These are phyloP conservation scores for Sipha maydis DNA, from an alignment of 2,888 invertebrate genomes.

Conservation along the genomic window DNA sequence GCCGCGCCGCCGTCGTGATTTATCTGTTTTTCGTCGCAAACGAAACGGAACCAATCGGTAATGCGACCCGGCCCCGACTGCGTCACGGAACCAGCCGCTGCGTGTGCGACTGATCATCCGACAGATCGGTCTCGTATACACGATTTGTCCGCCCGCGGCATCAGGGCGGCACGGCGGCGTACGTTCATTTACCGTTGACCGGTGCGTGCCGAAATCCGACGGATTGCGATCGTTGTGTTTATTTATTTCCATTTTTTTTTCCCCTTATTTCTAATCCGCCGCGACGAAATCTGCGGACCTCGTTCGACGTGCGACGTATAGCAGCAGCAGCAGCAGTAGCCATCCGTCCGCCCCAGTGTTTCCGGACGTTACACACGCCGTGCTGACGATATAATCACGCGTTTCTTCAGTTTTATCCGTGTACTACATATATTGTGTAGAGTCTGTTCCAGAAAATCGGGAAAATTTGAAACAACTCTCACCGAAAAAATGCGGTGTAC, in stretches of 20 bases:
- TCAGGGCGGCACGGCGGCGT: too few relatives aligned
- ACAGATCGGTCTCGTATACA: not conserved
- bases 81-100: not conserved
- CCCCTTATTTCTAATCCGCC: not conserved
- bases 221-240: not conserved
- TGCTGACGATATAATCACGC: too few relatives aligned
- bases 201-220: too few relatives aligned
- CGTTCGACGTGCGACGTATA: not conserved
- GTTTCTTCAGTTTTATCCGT: too few relatives aligned
- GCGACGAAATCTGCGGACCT: not conserved
- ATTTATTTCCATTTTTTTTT: not conserved
- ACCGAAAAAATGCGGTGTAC: too few relatives aligned
- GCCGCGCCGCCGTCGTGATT: not conserved
- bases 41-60: constrained; percentile 44
- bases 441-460: too few relatives aligned
- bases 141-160: not conserved
- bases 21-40: not conserved
- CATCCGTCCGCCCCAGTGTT: too few relatives aligned
- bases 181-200: too few relatives aligned
- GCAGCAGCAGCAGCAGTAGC: not conserved
- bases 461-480: too few relatives aligned
- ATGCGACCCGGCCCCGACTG: constrained; percentile 9
- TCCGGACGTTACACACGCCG: too few relatives aligned
- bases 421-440: too few relatives aligned
- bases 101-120: not conserved